These are phyloP conservation scores for Tragulus kanchil DNA, from an alignment of 2,113 vertebrate species.

Conservation along the genomic window DNA sequence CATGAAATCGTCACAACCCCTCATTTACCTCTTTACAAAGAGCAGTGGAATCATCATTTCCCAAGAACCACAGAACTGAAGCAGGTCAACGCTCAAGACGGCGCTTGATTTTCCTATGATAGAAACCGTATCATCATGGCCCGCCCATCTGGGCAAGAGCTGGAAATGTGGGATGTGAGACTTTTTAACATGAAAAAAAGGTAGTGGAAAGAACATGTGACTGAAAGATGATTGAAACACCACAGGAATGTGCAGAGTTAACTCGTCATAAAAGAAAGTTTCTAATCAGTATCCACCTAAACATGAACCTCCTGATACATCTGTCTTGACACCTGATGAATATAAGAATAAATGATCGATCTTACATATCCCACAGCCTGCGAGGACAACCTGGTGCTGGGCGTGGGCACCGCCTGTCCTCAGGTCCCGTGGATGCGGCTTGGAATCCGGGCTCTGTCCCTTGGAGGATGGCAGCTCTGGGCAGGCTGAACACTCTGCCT, in stretches of 20 bases:
- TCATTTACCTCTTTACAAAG: not conserved
- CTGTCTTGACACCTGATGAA: not conserved
- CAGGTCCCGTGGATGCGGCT: accelerated
- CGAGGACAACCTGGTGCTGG: no score
- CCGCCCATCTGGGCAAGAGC: not conserved
- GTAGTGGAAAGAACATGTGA: no score
- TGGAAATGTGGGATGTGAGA: not conserved
- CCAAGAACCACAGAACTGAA: not conserved
- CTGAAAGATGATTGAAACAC: not conserved
- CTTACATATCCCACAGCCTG: accelerated
- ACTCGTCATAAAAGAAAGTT: no score
- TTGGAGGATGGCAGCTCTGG: not conserved
- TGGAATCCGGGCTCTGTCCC: not conserved
- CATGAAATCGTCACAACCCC: not conserved
- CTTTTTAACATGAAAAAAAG: not conserved
- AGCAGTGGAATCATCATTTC: not conserved
- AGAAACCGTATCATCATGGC: not conserved
- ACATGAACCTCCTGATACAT: accelerated
- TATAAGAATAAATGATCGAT: not conserved
- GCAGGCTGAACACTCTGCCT: not conserved
- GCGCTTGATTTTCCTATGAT: not conserved
- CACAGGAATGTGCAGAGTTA: not conserved
- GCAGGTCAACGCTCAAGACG: not conserved
- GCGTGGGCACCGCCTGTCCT: not conserved
- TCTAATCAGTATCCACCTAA: not conserved